Evolutionary conservation across 2,888 invertebrate species (phyloP).

Genomic region (Dasypogon diadema): DNA sequence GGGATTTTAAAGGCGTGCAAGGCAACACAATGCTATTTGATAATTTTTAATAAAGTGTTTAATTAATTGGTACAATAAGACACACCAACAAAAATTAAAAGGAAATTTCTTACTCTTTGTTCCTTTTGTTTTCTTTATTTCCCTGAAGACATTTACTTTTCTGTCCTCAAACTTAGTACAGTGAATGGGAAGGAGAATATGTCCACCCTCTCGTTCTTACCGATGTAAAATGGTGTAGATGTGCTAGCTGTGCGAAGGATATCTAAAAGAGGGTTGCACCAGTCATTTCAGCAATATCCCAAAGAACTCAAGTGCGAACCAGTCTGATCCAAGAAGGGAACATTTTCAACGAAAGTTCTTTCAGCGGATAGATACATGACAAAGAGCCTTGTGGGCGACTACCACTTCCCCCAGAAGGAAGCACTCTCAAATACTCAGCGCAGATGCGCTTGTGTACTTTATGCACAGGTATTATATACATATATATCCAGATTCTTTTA

Average conservation of each 20-base stretch:
- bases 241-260: background rate
- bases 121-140: conserved; percentile 46
- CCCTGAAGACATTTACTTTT: conserved; percentile 53
- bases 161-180: conserved; percentile 2
- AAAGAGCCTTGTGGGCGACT: conserved; percentile 44
- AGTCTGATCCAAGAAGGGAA: conserved; percentile 41
- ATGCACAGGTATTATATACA: conserved; percentile 9
- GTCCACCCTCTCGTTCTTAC: background rate
- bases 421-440: conserved; percentile 29
- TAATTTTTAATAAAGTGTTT: conserved; percentile 54
- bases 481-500: background rate
- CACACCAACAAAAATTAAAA: conserved; percentile 36
- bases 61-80: conserved; percentile 52
- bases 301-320: conserved; percentile 43
- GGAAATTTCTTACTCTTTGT: conserved; percentile 30
- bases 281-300: conserved; percentile 36
- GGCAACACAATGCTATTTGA: conserved; percentile 47
- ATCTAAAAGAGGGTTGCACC: conserved; percentile 27
- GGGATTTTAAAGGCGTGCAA: conserved; percentile 3
- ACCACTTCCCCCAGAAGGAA: conserved; percentile 34
- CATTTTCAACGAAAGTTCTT: conserved; percentile 24
- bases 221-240: conserved; percentile 20
- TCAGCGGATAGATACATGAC: conserved; percentile 39
- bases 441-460: conserved; percentile 40
- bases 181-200: background rate